Base-by-base conservation (phyloP, 2,797 vertebrate genomes). In the Pangasius mekongensis region DNA sequence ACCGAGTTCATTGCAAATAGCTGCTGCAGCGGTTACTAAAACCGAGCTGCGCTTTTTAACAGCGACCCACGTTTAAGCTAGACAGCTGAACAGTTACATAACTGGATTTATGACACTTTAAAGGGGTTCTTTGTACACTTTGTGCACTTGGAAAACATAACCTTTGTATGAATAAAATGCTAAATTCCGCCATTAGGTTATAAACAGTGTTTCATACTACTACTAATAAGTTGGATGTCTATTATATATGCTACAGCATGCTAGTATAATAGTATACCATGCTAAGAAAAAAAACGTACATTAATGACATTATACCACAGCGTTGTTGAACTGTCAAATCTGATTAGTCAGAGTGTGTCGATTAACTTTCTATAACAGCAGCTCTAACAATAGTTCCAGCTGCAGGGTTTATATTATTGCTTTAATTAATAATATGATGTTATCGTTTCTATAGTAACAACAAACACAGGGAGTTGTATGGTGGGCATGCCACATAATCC, bases 21-120 rank as follows among this genome's bases (percentile, higher is more conserved):
- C 64, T 84, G 83, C 83, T 69, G 83, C 83, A 84, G 83, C 47
- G 64, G 62, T 84, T 69, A 33, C 43, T 84, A 52, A 84, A 84
- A 69, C 64, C 47, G 47, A 84, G 30, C 81, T 83, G 81, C 43
- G 62, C 64, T 69, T 84, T 84, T 84, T 52, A 69, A 54, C 64
- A 33, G 20, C n/a, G 64, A 84, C 83, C 64, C n/a, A 47, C 64
- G 64, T 67, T 69, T 36, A 67, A 67, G 47, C 39, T 5, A 64
- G 66, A 67, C 62, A 20, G 82, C 14, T 30, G 82, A 83, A 49
- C 27, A 4, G 18, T 84, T 84, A 84, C 83, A 27, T 84, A 84
- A 84, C 83, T 36, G 64, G n/a, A 69, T 69, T 66, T 33, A 52
- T 69, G n/a, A 84, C 64, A 69, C 47, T 49, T 58, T 47, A 39